phyloP scores from a whole-genome alignment of 2,113 vertebrate species.

The Pomatorhinus ruficollis region DNA sequence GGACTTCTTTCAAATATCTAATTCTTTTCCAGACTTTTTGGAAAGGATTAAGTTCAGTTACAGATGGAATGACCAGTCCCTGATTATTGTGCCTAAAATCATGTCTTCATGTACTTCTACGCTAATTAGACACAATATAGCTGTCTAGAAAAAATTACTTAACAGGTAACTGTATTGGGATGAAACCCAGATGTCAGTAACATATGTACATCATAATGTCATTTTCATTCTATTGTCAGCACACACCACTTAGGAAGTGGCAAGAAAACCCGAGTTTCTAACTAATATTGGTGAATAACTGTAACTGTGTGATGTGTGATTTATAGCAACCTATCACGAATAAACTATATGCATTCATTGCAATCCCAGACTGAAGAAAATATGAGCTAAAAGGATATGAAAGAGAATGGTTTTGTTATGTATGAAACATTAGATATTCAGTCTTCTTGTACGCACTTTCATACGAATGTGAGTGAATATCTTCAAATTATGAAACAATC shows the following conservation, averaged over 20 bases:
- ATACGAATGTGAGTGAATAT: background rate
- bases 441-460: background rate
- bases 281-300: background rate
- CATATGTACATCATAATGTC: background rate
- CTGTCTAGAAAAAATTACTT: background rate
- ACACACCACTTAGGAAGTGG: background rate
- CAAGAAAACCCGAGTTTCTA: background rate
- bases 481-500: background rate
- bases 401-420: background rate
- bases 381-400: background rate
- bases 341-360: background rate
- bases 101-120: background rate
- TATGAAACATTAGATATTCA: background rate
- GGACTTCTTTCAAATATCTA: background rate
- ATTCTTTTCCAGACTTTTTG: background rate
- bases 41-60: background rate
- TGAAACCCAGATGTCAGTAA: background rate
- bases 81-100: background rate
- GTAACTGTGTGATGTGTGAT: background rate
- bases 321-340: background rate
- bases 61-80: background rate
- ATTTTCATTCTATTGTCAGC: background rate
- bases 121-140: background rate
- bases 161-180: background rate
- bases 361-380: background rate